These are phyloP conservation scores for Hypomecis punctinalis DNA, from an alignment of 2,888 invertebrate genomes.

Conservation along the genomic window DNA sequence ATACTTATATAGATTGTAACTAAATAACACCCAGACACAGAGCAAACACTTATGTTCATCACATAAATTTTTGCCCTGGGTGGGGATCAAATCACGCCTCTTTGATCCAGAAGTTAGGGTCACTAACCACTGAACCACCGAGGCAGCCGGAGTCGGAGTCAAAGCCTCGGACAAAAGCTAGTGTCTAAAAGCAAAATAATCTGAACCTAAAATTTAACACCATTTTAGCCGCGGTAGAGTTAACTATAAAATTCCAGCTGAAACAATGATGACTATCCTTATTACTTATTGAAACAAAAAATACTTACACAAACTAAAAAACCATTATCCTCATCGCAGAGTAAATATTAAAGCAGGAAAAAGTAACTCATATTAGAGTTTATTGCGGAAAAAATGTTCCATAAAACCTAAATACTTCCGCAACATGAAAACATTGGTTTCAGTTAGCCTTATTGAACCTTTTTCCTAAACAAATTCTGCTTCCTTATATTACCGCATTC, in stretches of 20 bases:
- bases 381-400: neutral
- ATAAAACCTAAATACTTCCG: constrained; percentile 5
- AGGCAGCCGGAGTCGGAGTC: too few relatives aligned
- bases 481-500: constrained; percentile 4
- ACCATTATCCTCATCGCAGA: too few relatives aligned
- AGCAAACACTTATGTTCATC: too few relatives aligned
- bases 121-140: too few relatives aligned
- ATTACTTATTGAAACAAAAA: neutral
- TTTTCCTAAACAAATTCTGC: constrained; percentile 1
- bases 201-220: neutral
- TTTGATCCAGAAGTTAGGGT: too few relatives aligned
- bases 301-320: neutral
- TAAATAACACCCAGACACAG: too few relatives aligned
- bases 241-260: too few relatives aligned
- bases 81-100: too few relatives aligned
- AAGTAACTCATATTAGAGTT: neutral
- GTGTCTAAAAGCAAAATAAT: too few relatives aligned
- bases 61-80: too few relatives aligned
- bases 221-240: neutral
- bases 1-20: too few relatives aligned
- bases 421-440: constrained; percentile 7
- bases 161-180: too few relatives aligned
- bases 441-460: constrained; percentile 10
- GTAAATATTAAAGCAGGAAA: neutral
- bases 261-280: neutral